These are phyloP conservation scores for Actenoides hombroni DNA, from an alignment of 2,113 vertebrate genomes.

Conservation along the genomic window DNA sequence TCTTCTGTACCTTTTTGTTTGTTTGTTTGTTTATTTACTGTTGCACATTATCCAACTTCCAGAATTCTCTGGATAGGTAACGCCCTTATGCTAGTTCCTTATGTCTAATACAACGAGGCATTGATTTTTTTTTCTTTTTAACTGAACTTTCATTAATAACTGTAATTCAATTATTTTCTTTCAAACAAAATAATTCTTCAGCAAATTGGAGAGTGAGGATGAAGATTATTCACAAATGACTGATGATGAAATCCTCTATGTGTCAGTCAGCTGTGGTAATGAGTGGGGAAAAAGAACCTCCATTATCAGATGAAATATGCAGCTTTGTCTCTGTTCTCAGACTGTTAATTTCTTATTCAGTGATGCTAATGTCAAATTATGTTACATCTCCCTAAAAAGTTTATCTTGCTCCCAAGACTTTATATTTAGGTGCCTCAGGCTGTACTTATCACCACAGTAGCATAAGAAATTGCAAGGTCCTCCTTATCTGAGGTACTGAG, in stretches of 20 bases:
- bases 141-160: conserved; percentile 47
- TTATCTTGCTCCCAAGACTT: not conserved
- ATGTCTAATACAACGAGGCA: not conserved
- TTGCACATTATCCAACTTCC: not conserved
- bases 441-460: not conserved
- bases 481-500: not conserved
- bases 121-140: not conserved
- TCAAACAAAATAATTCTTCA: conserved; percentile 49
- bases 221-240: conserved; percentile 55
- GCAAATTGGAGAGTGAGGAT: conserved; percentile 33
- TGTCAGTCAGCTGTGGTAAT: conserved; percentile 53
- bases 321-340: conserved; percentile 32
- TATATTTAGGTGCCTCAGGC: not conserved
- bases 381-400: not conserved
- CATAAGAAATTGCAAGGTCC: not conserved
- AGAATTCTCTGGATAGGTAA: not conserved
- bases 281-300: conserved; percentile 20
- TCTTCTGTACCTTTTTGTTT: not conserved
- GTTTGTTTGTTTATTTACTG: conserved; percentile 6
- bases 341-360: conserved; percentile 41
- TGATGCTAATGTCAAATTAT: not conserved
- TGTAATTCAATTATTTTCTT: conserved; percentile 46
- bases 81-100: not conserved
- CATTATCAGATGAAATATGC: conserved; percentile 44
- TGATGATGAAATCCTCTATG: conserved; percentile 40